phyloP scores from a whole-genome alignment of 2,113 vertebrate genomes.

The Casuarius casuarius region DNA sequence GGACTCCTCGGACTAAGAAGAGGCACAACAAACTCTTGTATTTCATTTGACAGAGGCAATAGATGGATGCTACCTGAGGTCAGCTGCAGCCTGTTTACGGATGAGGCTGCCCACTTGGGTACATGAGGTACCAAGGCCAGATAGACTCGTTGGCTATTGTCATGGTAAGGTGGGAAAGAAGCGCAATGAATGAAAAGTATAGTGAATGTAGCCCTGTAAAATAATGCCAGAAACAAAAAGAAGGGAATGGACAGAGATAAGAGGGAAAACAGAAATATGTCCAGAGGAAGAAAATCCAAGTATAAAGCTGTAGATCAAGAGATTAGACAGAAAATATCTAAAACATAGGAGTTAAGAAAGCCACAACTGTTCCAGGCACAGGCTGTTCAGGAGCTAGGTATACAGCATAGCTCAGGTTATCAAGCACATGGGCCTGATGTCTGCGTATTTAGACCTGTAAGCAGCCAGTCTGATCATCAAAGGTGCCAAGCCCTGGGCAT shows the following conservation, averaged over 20 bases:
- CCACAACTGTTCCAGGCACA: not conserved
- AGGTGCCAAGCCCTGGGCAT: not conserved
- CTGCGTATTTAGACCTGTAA: not conserved
- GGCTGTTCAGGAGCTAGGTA: not conserved
- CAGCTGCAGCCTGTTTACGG: not conserved
- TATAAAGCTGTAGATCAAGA: slow-evolving; percentile 1
- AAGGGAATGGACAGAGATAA: not conserved
- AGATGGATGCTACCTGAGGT: not conserved
- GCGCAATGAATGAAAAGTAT: not conserved
- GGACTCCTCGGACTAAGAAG: not conserved
- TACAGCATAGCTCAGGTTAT: not conserved
- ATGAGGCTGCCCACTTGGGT: not conserved
- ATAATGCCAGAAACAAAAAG: not conserved
- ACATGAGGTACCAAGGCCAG: not conserved
- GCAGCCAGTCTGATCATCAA: not conserved
- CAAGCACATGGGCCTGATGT: not conserved
- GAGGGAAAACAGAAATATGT: not conserved
- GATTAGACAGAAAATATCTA: not conserved
- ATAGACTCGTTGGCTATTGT: not conserved
- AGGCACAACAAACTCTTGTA: not conserved
- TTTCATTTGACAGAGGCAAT: not conserved
- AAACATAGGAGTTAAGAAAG: not conserved
- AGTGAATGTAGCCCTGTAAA: not conserved
- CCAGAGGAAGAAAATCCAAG: not conserved
- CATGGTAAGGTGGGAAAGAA: not conserved